phyloP scores from a whole-genome alignment of 2,113 vertebrate genomes.

The Embiotoca jacksoni region DNA sequence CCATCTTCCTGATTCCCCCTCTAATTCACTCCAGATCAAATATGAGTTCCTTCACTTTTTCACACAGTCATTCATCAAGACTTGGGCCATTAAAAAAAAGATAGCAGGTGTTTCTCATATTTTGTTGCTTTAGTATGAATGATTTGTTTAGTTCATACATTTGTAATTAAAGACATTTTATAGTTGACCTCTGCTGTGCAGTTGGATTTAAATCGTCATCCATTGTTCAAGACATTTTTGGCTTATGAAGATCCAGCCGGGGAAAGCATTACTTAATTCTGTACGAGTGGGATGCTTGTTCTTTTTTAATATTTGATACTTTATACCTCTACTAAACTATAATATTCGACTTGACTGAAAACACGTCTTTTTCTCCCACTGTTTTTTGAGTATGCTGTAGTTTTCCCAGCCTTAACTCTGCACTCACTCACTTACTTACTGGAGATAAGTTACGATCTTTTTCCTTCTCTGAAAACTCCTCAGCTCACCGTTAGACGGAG shows the following conservation, averaged over 20 bases:
- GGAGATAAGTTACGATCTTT: conserved; percentile 50
- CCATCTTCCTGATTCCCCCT: conserved; percentile 10
- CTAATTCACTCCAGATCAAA: conserved; percentile 65
- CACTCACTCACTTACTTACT: conserved; percentile 38
- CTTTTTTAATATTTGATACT: not conserved
- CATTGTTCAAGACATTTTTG: conserved; percentile 18
- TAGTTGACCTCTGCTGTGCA: conserved; percentile 2
- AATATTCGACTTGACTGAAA: not conserved
- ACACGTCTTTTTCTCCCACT: conserved; percentile 27
- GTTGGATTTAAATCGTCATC: conserved; percentile 20
- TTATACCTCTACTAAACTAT: too few relatives aligned
- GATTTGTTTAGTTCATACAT: conserved; percentile 6
- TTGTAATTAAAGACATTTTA: conserved; percentile 25
- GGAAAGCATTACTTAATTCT: not conserved
- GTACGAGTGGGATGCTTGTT: not conserved
- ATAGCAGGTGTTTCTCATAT: conserved; percentile 50
- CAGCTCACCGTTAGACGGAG: conserved; percentile 8
- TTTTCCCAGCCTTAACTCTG: conserved; percentile 25
- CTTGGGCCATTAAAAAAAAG: not conserved
- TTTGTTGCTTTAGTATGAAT: conserved; percentile 3
- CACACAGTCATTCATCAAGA: conserved; percentile 46
- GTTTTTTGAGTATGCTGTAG: not conserved
- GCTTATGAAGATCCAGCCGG: not conserved
- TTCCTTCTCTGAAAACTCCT: conserved; percentile 33
- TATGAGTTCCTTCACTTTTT: conserved; percentile 30